A percentile compares a stretch with the other conserved stretches of the same genome.
These are phyloP conservation scores for Deroptyus accipitrinus DNA, from an alignment of 2,113 vertebrate genomes.

Conservation along the genomic window DNA sequence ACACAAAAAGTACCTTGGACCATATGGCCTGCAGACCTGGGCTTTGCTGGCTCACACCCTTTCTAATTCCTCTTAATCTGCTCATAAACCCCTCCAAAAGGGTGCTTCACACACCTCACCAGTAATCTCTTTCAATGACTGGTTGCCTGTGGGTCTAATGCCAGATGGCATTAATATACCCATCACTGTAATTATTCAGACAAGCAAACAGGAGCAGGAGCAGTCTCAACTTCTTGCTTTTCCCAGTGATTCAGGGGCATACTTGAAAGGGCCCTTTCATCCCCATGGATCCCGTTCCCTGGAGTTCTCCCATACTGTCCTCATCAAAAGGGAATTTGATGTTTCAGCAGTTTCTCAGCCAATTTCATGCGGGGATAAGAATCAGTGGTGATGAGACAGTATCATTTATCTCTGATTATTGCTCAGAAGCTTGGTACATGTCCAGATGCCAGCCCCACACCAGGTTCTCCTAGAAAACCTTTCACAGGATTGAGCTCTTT, in stretches of 20 bases:
- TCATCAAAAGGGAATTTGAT: slow-evolving; percentile 31
- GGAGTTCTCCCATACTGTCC: slow-evolving; percentile 45
- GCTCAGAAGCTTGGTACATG: not conserved
- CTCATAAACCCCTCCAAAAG: slow-evolving; percentile 7
- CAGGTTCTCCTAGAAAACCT: not conserved
- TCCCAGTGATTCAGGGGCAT: slow-evolving; percentile 2
- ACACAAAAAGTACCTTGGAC: not conserved
- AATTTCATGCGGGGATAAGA: slow-evolving; percentile 28
- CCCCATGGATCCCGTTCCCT: slow-evolving; percentile 25
- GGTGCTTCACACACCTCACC: not conserved
- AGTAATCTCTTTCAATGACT: not conserved
- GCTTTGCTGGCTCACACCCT: not conserved
- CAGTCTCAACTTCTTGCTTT: not conserved
- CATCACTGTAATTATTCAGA: slow-evolving; percentile 19
- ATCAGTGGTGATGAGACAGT: not conserved
- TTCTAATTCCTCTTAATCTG: slow-evolving; percentile 28
- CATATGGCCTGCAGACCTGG: not conserved
- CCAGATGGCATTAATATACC: slow-evolving; percentile 32
- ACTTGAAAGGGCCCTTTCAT: slow-evolving; percentile 20
- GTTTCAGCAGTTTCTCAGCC: slow-evolving; percentile 54
- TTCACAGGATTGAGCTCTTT: not conserved
- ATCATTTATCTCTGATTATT: slow-evolving; percentile 2
- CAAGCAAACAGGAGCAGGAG: slow-evolving; percentile 6
- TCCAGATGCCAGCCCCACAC: not conserved
- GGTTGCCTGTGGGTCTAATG: not conserved